Evolutionary conservation across 1,140 invertebrate genomes (phyloP), one percentile per base, ranked within the genome.

Genomic region (Vollenhovia emeryi): DNA sequence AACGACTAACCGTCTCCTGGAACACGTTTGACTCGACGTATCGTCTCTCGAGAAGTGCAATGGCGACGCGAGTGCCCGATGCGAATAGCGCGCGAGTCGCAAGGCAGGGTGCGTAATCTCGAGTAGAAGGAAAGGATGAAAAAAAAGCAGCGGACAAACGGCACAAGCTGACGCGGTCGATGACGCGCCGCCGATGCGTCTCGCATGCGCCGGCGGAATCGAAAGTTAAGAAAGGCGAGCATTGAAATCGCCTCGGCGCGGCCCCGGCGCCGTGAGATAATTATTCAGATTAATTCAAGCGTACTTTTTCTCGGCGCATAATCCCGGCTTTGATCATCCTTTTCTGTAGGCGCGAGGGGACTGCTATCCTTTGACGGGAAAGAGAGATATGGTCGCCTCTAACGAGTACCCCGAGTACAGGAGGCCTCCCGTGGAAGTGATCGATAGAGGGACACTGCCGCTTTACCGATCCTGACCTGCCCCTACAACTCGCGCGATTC

Each of bases 391-490:
- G 62, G 74, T 24, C 48, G 86, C 15, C 43, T 59, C 75, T 86
- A 86, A 88, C 84, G 62, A 88, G 76, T 43, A 27, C 27, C n/a
- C 71, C 66, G 36, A 79, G 79, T 71, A 66, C 78, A 43, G 60
- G 69, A 68, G 48, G 57, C 45, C 73, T 71, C 76, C 66, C 60
- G 71, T 45, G 64, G 79, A 80, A 83, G 62, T 86, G 84, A 89
- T 90, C 89, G 86, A 90, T 90, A 87, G 60, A 82, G 74, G 45
- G 48, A 59, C 85, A 68, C 40, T 18, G 79, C 71, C 74, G 48
- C 45, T 82, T 55, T 57, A 79, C 45, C 57, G 76, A 60, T 83
- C 89, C 89, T 90, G 89, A 90, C 89, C 89, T 90, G 89, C 88
- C 89, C 87, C 83, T 62, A 89, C 36, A 64, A n/a, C 40, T 71